phyloP scores from a whole-genome alignment of 2,797 vertebrate genomes.

The Anableps anableps region DNA sequence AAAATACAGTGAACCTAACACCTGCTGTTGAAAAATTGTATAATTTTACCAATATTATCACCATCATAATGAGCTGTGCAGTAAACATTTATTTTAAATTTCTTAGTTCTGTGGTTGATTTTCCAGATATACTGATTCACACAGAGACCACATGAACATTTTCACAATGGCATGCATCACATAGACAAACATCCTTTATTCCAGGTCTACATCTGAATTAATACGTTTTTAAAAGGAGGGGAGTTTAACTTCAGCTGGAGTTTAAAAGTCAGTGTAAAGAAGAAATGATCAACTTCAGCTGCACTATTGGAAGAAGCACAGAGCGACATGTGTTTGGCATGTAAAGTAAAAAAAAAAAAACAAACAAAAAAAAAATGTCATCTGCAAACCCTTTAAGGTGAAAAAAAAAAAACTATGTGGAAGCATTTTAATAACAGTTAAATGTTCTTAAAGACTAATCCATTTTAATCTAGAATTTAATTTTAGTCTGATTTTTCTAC shows the following conservation, averaged over 20 bases:
- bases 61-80: background rate
- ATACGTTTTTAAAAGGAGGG: constrained; percentile 4
- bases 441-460: background rate
- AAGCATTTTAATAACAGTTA: background rate
- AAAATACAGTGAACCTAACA: background rate
- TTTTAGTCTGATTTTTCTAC: background rate
- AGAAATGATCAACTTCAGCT: background rate
- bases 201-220: constrained; percentile 20
- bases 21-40: background rate
- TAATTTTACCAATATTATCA: background rate
- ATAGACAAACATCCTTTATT: constrained; percentile 12
- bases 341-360: background rate
- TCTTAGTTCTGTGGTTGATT: constrained; percentile 2
- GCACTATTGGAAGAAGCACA: background rate
- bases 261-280: constrained; percentile 19
- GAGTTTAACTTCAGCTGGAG: background rate
- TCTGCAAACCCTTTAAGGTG: background rate
- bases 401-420: background rate
- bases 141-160: constrained; percentile 18
- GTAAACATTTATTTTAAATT: background rate
- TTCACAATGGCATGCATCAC: constrained; percentile 18
- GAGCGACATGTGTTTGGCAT: background rate
- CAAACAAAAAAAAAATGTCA: too few species aligned
- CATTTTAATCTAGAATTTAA: background rate
- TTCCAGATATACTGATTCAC: constrained; percentile 16